Evolutionary conservation across 1,140 invertebrate species (phyloP).

Genomic region (Agrypnia vestita): DNA sequence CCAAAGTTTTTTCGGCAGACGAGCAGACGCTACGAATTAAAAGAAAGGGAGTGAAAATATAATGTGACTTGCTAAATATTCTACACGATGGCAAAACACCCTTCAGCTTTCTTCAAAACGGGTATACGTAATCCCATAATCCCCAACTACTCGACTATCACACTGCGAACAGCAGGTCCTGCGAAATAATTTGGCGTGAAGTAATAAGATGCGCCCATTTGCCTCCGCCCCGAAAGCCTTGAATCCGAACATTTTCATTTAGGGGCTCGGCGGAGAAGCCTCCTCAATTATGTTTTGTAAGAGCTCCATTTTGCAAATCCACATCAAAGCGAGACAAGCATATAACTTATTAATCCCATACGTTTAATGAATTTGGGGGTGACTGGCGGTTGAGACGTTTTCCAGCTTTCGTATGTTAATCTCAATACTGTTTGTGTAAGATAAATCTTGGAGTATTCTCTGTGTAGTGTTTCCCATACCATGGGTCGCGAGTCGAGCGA

Average conservation of each 20-base stretch:
- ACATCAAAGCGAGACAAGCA: slow-evolving; percentile 21
- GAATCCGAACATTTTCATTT: slow-evolving; percentile 5
- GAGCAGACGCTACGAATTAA: too few relatives aligned
- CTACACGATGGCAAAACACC: not conserved
- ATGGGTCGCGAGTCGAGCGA: too few relatives aligned
- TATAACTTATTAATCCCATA: slow-evolving; percentile 32
- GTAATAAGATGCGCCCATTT: not conserved
- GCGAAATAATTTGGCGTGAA: not conserved
- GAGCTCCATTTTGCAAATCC: slow-evolving; percentile 22
- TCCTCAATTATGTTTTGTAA: slow-evolving; percentile 19
- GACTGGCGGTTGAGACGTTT: not conserved
- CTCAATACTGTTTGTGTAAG: slow-evolving; percentile 28
- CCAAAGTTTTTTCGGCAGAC: too few relatives aligned
- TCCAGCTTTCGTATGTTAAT: slow-evolving; percentile 22
- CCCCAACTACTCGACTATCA: too few relatives aligned
- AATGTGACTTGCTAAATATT: too few relatives aligned
- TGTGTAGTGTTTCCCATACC: too few relatives aligned
- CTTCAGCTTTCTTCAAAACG: too few relatives aligned
- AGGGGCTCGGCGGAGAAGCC: not conserved
- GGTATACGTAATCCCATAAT: too few relatives aligned
- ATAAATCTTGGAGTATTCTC: slow-evolving; percentile 2
- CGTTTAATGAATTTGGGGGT: slow-evolving; percentile 24
- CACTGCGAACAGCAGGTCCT: not conserved
- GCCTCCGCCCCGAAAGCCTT: not conserved
- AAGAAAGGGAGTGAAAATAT: too few relatives aligned